Base-by-base conservation (phyloP, 2,797 vertebrate genomes). In the Propithecus deckenii region DNA sequence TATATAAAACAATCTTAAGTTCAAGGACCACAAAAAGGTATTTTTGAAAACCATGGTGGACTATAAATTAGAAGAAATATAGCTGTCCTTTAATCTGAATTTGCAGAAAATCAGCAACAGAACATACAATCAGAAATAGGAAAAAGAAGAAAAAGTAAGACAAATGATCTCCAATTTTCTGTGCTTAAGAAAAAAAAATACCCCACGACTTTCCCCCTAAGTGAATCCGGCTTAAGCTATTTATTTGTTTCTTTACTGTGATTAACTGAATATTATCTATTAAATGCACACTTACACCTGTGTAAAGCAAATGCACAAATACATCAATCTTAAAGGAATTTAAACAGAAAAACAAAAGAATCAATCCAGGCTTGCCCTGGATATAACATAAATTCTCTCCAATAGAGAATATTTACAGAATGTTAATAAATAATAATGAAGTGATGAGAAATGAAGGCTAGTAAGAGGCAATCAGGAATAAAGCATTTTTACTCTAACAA, bases 401-500 rank as follows among this genome's bases (percentile, higher is more conserved):
- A 94, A 71, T 0, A 89, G 48, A 92, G 17, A 90, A 76, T 84
- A 95, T 52, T 86, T 67, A 94, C 7, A 94, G 46, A 65, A 80
- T 46, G 88, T 88, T 72, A 95, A 50, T 84, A 61, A 22, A 46
- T 41, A 55, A 69, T 35, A 86, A 80, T 15, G 17, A 25, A 71
- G 30, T 78, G 14, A 35, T 91, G 23, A 43, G 41, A 94, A 67
- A 89, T 57, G 43, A 89, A 71, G 4, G 10, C 35, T 25, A 93
- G 4, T 30, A 91, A 90, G 23, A 96, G 46, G 5, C n/a, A 94
- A 93, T 1, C 4, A 23, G 46, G 38, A 83, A 94, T 63, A 6
- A 92, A 89, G 71, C 61, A 81, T 74, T 89, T 95, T 90, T 94
- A 61, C 25, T 89, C 43, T 89, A 87, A 95, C 9, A 86, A 94